Percentiles rank a stretch among this genome's conserved stretches.
Conservation (phyloP, 2,888 invertebrate genomes). For the Chalcosyrphus nemorum region DNA sequence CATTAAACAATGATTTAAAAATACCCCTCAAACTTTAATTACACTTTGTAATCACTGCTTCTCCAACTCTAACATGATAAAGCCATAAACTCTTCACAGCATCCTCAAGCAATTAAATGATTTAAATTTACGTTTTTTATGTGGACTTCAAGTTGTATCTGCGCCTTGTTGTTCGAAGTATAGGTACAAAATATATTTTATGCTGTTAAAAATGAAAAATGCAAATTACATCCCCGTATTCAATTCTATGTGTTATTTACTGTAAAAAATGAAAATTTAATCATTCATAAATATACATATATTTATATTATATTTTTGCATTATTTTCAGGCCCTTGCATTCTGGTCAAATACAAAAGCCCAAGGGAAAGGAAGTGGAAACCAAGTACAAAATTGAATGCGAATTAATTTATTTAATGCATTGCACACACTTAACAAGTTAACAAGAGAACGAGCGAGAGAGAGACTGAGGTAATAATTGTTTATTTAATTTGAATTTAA, state of each 20-base stretch:
- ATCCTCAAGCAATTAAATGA: constrained; percentile 17
- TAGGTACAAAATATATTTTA: too few species aligned
- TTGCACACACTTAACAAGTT: constrained; percentile 63
- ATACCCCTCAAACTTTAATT: constrained; percentile 12
- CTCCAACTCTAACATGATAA: neutral
- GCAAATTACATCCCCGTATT: neutral
- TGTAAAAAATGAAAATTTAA: constrained; percentile 53
- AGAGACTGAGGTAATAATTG: constrained; percentile 58
- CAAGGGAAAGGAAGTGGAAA: constrained; percentile 28
- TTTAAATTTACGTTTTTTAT: constrained; percentile 31
- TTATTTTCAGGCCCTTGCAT: constrained; percentile 39
- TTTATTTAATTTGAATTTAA: constrained; percentile 47
- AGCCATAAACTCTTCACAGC: constrained; percentile 6
- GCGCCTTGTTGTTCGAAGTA: neutral
- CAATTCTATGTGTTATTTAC: constrained; percentile 47
- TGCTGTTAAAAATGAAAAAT: constrained; percentile 23
- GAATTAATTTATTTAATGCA: constrained; percentile 66
- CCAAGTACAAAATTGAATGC: constrained; percentile 24
- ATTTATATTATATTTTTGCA: constrained; percentile 3
- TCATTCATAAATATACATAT: constrained; percentile 47
- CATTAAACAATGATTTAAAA: neutral
- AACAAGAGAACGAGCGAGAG: constrained; percentile 39
- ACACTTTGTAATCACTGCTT: constrained; percentile 22
- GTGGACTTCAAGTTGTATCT: constrained; percentile 28
- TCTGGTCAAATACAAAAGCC: constrained; percentile 43